Evolutionary conservation across 2,113 vertebrate species (phyloP), one percentile per base, ranked within the genome.

Genomic region (Toxostoma redivivum): DNA sequence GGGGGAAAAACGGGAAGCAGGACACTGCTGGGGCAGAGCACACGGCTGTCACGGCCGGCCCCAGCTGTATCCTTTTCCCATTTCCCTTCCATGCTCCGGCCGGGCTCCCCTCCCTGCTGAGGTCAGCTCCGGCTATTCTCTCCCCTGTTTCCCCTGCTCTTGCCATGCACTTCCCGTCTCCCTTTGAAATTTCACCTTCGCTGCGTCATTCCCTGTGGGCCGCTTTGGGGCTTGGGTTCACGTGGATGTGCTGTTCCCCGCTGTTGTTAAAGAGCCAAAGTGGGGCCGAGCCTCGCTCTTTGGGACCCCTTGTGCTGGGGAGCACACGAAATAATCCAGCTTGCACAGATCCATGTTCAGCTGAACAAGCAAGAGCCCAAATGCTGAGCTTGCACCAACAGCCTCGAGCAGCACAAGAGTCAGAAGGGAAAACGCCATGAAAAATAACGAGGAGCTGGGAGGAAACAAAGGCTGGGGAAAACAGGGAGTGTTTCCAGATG

Each of bases 81-180:
- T 94, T 95, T 92, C 93, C 94, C 82, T 85, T 91, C 81, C 90
- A 22, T 92, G 87, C 33, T 73, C 74, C 64, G 10, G 81, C 65
- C 6, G 15, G 35, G 77, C 78, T 95, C 93, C 87, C 92, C 73
- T 37, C 82, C 87, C 77, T 12, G 22, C 88, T 97, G 97, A 97
- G 93, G 65, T 97, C 97, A 97, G 95, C 92, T 97, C 97, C 97
- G 92, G 86, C 95, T 90, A 95, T 97, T 96, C 97, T 97, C 93
- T 95, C 62, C 72, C 53, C 84, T 2, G 4, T 11, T 97, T 97
- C 96, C 92, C 91, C 81, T 95, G 88, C 94, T 95, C 93, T 54
- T 90, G 86, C 90, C 90, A 38, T 47, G 93, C 86, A 86, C 94
- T 97, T 97, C 96, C 94, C 57, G 0, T 89, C 86, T 73, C 60